Base-by-base conservation (phyloP, 2,888 invertebrate species). In the Serrognathus titanus region DNA sequence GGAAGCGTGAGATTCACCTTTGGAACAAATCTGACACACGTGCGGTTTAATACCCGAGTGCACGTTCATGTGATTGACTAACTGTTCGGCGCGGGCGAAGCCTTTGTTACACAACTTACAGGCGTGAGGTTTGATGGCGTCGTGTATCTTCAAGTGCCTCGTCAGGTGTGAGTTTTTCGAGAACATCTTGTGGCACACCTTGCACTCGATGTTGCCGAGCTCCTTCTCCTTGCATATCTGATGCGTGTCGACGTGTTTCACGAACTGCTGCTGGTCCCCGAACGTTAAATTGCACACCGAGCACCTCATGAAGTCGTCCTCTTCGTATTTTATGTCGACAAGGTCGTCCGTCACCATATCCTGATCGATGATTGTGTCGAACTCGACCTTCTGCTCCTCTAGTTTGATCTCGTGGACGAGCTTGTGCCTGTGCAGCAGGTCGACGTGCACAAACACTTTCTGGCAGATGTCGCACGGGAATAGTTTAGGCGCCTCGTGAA, bases 91-190 rank as follows among this genome's bases (percentile, higher is more conserved):
- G 47, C 85, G 74, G 0, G 82, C 78, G 66, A 83, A 87, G 1
- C 77, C 78, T 66, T 84, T 85, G 1, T 80, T 74, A 65, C 87
- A 87, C 46, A 81, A 73, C 3, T 74, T 74, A 70, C 87, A 87
- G 48, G 77, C 75, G 59, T 78, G 80, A 0, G 80, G 79, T 56
- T 80, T 81, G 2, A 79, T 76, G n/a, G 78, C 71, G 3, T 75
- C 77, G 65, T 86, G 86, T 24, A 81, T 75, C 63, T 81, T 81
- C 66, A 77, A 74, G 64, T 82, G 81, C 10, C 77, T 73, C 4
- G 80, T 77, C 0, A 85, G 70, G 3, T 83, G 81, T 48, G 81
- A 78, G 45, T 77, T 75, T 63, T 82, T 83, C 3, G 69, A 73
- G 67, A 83, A 85, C 20, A 74, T 75, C 63, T 79, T 75, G n/a